phyloP scores from a whole-genome alignment of 2,888 invertebrate genomes.

The Phrixothrix hirtus region DNA sequence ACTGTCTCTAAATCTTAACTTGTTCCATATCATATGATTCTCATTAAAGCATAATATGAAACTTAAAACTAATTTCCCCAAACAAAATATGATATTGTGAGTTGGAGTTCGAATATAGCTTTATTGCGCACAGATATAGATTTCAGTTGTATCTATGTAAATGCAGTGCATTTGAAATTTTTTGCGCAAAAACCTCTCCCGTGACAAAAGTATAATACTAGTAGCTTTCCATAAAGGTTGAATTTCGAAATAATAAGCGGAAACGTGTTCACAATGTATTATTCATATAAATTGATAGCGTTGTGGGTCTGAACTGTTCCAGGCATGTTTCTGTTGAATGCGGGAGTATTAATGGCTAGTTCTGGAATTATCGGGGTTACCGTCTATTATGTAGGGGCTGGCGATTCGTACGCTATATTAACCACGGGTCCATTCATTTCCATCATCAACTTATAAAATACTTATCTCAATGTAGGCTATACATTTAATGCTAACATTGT shows the following conservation, averaged over 20 bases:
- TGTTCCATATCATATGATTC: too few relatives aligned
- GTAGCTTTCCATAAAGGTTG: slow-evolving; percentile 15
- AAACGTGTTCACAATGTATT: slow-evolving; percentile 30
- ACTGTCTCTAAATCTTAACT: too few relatives aligned
- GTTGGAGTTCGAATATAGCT: too few relatives aligned
- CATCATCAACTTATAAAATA: slow-evolving; percentile 8
- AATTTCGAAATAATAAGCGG: slow-evolving; percentile 31
- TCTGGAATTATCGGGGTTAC: slow-evolving; percentile 23
- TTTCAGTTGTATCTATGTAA: not conserved
- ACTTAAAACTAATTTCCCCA: too few relatives aligned
- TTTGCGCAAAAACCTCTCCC: slow-evolving; percentile 8
- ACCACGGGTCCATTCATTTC: slow-evolving; percentile 10
- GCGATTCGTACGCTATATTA: slow-evolving; percentile 15
- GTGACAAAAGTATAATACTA: slow-evolving; percentile 22
- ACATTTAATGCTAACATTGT: too few relatives aligned
- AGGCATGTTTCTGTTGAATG: slow-evolving; percentile 20
- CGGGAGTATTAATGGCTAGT: slow-evolving; percentile 23
- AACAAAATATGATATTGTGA: too few relatives aligned
- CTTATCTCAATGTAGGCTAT: too few relatives aligned
- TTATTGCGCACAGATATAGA: too few relatives aligned
- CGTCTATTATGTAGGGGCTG: slow-evolving; percentile 18
- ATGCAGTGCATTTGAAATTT: slow-evolving; percentile 7
- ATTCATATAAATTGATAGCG: slow-evolving; percentile 29
- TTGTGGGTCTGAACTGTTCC: slow-evolving; percentile 24
- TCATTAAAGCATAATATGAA: too few relatives aligned